Conservation (phyloP, 2,113 vertebrate genomes). For the Kryptolebias marmoratus region DNA sequence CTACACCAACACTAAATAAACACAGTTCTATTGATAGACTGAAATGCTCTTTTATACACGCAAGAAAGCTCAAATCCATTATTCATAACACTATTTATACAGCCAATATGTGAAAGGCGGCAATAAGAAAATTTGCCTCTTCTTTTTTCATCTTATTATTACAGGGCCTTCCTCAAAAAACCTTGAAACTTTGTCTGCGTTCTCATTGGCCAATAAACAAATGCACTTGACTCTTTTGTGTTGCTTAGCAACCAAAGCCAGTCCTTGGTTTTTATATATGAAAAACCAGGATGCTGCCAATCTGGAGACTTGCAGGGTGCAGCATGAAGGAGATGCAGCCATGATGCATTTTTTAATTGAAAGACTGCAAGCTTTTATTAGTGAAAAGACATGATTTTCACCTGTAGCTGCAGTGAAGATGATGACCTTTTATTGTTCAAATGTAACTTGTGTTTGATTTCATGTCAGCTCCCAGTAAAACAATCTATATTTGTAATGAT, state of each 20-base stretch:
- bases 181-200: constrained; percentile 71
- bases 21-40: no score
- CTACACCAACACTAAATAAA: not conserved
- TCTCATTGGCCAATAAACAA: constrained; percentile 70
- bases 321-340: constrained; percentile 57
- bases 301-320: constrained; percentile 66
- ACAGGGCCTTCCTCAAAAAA: constrained; percentile 53
- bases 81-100: constrained; percentile 22
- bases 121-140: constrained; percentile 24
- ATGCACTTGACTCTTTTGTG: constrained; percentile 75
- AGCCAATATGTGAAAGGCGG: constrained; percentile 19
- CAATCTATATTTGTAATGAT: constrained; percentile 4
- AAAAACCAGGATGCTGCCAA: constrained; percentile 67
- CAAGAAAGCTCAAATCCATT: not conserved
- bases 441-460: constrained; percentile 6
- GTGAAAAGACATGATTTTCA: constrained; percentile 16
- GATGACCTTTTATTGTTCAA: constrained; percentile 1
- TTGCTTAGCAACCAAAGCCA: constrained; percentile 76
- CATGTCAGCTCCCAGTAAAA: constrained; percentile 7
- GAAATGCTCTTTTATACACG: not conserved
- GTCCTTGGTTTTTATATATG: constrained; percentile 70
- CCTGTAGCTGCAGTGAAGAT: not conserved
- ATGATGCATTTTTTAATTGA: constrained; percentile 60
- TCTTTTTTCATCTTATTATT: constrained; percentile 27
- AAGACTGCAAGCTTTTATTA: constrained; percentile 35